These are phyloP conservation scores for Fragum fragum DNA, from an alignment of 2,888 invertebrate genomes.

Conservation along the genomic window DNA sequence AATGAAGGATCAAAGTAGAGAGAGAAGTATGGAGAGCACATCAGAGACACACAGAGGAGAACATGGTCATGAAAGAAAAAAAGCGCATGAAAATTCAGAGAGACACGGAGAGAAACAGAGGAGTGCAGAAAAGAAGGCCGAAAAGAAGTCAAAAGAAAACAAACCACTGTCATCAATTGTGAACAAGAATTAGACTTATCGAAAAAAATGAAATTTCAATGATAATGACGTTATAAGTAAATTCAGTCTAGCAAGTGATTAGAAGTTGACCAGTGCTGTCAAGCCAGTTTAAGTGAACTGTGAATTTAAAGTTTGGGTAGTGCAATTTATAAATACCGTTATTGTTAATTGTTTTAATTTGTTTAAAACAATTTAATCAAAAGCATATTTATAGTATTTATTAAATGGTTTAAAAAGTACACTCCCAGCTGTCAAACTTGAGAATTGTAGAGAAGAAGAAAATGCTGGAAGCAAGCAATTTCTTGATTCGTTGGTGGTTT, in stretches of 20 bases:
- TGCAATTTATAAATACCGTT: too few relatives aligned
- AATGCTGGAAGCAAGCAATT: neutral
- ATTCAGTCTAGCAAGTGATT: too few relatives aligned
- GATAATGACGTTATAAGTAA: too few relatives aligned
- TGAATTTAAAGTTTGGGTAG: too few relatives aligned
- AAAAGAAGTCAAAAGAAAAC: too few relatives aligned
- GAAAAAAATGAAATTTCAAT: neutral
- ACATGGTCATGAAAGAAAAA: neutral
- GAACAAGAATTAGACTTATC: neutral
- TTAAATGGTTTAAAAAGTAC: neutral
- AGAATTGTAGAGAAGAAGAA: neutral
- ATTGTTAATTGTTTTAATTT: too few relatives aligned
- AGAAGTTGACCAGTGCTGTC: neutral
- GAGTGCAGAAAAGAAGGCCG: neutral
- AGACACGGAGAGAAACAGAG: neutral
- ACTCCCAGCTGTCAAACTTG: neutral
- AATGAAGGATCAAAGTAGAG: neutral
- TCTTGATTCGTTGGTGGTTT: too few relatives aligned
- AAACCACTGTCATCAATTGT: neutral
- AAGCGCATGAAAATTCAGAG: neutral
- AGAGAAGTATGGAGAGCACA: neutral
- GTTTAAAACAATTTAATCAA: too few relatives aligned
- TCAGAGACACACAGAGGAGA: neutral
- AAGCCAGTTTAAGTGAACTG: neutral
- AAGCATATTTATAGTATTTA: too few relatives aligned